These are phyloP conservation scores for Thera obeliscata DNA, from an alignment of 2,888 invertebrate species.

Conservation along the genomic window DNA sequence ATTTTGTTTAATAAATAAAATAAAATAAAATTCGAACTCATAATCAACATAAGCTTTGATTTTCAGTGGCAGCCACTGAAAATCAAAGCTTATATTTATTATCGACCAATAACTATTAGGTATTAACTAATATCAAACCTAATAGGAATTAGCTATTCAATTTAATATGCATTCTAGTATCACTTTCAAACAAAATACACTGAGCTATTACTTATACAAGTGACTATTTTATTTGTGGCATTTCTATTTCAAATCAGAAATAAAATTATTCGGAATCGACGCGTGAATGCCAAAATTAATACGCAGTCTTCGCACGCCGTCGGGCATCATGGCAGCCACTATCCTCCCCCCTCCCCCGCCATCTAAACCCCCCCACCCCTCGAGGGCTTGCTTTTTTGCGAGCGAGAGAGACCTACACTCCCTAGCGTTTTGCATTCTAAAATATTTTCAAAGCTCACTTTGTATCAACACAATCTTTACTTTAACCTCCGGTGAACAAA, in stretches of 20 bases:
- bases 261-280: conserved; percentile 73
- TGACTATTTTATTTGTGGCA: not conserved
- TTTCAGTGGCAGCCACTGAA: not conserved
- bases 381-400: conserved; percentile 79
- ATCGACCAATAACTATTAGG: not conserved
- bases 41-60: too few relatives aligned
- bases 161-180: not conserved
- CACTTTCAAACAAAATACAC: not conserved
- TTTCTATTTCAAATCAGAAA: conserved; percentile 49
- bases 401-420: conserved; percentile 81
- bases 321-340: conserved; percentile 80
- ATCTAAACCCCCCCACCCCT: conserved; percentile 62
- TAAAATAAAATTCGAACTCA: too few relatives aligned
- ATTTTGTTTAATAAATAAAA: too few relatives aligned
- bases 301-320: conserved; percentile 77
- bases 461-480: conserved; percentile 35
- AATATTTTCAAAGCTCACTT: conserved; percentile 73
- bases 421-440: conserved; percentile 80
- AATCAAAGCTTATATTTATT: not conserved
- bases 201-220: not conserved
- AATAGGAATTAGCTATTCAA: not conserved
- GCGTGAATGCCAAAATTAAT: conserved; percentile 79
- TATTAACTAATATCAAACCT: not conserved
- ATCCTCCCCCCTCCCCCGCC: conserved; percentile 51
- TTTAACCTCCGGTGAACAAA: not conserved